Evolutionary conservation across 2,113 vertebrate species (phyloP).

Genomic region (Stegastes partitus): DNA sequence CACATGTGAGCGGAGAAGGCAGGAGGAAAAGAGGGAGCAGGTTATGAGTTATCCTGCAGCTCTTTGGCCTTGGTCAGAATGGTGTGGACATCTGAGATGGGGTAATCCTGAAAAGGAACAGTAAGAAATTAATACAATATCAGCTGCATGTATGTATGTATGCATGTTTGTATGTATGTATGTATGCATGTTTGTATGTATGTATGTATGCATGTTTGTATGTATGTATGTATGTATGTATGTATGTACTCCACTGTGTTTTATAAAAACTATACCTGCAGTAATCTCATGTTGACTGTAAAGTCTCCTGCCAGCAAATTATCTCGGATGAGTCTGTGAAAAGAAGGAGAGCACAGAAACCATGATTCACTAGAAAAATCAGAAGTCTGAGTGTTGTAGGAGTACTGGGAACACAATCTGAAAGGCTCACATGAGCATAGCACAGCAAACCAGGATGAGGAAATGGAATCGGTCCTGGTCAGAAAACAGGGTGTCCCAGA

Average conservation of each 20-base stretch:
- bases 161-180: too few species aligned
- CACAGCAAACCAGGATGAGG: constrained; percentile 95
- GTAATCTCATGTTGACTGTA: constrained; percentile 95
- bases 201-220: too few species aligned
- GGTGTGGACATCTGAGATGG: constrained; percentile 94
- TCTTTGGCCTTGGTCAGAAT: constrained; percentile 97
- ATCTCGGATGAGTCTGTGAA: constrained; percentile 91
- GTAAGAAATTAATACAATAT: too few species aligned
- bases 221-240: too few species aligned
- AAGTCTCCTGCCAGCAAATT: constrained; percentile 95
- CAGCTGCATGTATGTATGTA: too few species aligned
- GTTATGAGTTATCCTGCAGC: constrained; percentile 92
- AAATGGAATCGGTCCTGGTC: constrained; percentile 95
- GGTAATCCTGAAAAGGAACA: constrained; percentile 89
- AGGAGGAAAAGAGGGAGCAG: background rate
- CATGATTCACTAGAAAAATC: background rate
- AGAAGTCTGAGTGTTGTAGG: too few species aligned
- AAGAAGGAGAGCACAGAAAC: background rate
- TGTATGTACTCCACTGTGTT: too few species aligned
- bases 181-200: too few species aligned
- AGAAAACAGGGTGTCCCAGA: constrained; percentile 98
- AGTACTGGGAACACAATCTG: background rate
- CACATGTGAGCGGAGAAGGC: constrained; percentile 12
- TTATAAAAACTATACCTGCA: constrained; percentile 87
- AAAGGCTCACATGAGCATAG: constrained; percentile 93